Evolutionary conservation across 1,140 invertebrate genomes (phyloP), one percentile per base, ranked within the genome.

Genomic region (Lepidurus couesii): DNA sequence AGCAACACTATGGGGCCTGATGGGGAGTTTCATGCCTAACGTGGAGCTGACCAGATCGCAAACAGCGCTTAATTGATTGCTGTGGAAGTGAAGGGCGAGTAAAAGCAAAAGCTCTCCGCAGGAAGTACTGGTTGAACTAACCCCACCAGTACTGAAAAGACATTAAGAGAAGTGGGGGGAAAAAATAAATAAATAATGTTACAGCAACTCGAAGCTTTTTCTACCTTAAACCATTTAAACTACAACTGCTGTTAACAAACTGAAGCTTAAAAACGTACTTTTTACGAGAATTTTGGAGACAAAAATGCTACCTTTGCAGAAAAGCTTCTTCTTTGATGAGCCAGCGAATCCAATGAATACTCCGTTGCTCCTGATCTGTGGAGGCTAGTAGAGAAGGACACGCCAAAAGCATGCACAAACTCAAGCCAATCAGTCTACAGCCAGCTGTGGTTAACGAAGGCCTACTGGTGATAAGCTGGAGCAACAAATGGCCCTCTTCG

Each of bases 41-140:
- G 96, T 98, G 9, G 94, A 91, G 83, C 95, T 97, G 0, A 98
- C 95, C 16, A 98, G 86, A 81, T 98, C 96, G 79, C 92, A 92
- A 75, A 98, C 97, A 7, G 96, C 94, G 75, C 90, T 91, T 9
- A 96, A 84, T 44, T 80, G 79, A 84, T 95, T 96, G 80, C 94
- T 95, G 83, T 98, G 96, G 84, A 98, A 98, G 84, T 98, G 96
- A 81, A 98, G 98, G 0, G 96, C 97, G 88, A 99, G 94, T 42
- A 98, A 86, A 0, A 98, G 89, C 16, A 99, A 86, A 93, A 98
- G 96, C 86, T 98, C 96, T n/a, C 95, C 96, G 85, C 98, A 96
- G 24, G 65, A 75, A 76, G 75, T 80, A 77, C 13, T 65, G 3
- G 92, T 94, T 0, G 92, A 92, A 3, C 91, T 90, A 0, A 92